These are phyloP conservation scores for Nephrotoma flavescens DNA, from an alignment of 2,888 invertebrate genomes.

Conservation along the genomic window DNA sequence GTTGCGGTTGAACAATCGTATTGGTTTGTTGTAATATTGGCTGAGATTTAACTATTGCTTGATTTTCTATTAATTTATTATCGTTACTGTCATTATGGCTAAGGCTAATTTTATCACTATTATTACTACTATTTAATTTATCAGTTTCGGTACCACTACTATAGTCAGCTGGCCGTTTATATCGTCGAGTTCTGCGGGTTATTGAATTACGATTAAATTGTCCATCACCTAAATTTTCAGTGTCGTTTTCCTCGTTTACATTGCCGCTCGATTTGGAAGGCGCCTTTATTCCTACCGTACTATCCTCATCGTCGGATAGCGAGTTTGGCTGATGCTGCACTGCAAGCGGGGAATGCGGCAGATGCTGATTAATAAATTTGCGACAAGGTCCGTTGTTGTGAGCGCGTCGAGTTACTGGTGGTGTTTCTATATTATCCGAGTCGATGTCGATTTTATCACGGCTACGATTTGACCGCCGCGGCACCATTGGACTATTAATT, in stretches of 20 bases:
- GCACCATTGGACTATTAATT: constrained; percentile 1
- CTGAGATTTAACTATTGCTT: constrained; percentile 16
- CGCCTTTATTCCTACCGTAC: background rate
- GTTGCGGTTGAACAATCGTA: constrained; percentile 11
- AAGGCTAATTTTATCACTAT: background rate
- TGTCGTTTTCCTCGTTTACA: constrained; percentile 31
- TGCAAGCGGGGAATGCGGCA: background rate
- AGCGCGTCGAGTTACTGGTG: constrained; percentile 51
- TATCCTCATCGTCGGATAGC: background rate
- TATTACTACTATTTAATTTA: constrained; percentile 1
- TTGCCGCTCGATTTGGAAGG: background rate
- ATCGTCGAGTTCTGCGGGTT: constrained; percentile 64
- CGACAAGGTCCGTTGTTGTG: background rate
- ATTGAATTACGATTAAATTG: constrained; percentile 77
- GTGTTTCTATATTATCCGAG: constrained; percentile 82
- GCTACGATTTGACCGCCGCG: constrained; percentile 3
- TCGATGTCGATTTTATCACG: constrained; percentile 66
- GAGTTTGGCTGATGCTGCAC: background rate
- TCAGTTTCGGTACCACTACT: constrained; percentile 37
- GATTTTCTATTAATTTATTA: constrained; percentile 17
- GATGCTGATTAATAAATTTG: background rate
- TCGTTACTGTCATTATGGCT: constrained; percentile 10
- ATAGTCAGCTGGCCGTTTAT: constrained; percentile 49
- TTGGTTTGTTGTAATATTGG: constrained; percentile 32
- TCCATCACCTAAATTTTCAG: constrained; percentile 48